Percentiles rank a stretch among this genome's conserved stretches.
Conservation (phyloP, 2,113 vertebrate genomes). For the Hippocampus barbouri region DNA sequence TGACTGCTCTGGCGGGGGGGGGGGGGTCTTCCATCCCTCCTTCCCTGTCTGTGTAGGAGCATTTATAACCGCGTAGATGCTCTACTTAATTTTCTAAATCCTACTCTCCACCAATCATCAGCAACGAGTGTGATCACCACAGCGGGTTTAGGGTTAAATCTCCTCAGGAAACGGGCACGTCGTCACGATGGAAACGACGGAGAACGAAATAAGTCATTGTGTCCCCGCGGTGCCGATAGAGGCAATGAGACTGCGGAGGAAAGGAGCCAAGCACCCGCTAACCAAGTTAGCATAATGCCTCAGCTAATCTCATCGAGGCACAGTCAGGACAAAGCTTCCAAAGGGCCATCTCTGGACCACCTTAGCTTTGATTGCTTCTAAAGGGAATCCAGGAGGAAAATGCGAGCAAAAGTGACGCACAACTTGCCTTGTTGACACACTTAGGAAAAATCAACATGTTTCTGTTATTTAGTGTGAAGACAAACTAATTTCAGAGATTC, state of each 20-base stretch:
- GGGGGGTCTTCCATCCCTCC: not conserved
- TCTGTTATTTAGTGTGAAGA: too few relatives aligned
- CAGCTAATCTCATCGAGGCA: conserved; percentile 16
- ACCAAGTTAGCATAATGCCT: conserved; percentile 33
- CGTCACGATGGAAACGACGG: conserved; percentile 47
- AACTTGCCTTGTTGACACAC: too few relatives aligned
- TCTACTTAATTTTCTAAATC: conserved; percentile 12
- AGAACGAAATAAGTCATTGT: conserved; percentile 39
- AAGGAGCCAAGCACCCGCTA: conserved; percentile 10
- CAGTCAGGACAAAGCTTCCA: not conserved
- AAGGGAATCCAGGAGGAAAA: not conserved
- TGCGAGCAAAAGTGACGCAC: too few relatives aligned
- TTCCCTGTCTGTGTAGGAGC: not conserved
- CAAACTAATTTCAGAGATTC: too few relatives aligned
- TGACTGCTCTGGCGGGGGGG: not conserved
- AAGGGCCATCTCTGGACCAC: not conserved
- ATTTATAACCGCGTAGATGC: conserved; percentile 1
- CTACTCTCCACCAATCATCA: not conserved
- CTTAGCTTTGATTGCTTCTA: not conserved
- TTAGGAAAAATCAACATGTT: too few relatives aligned
- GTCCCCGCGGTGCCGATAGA: conserved; percentile 24
- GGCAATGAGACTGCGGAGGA: conserved; percentile 45
- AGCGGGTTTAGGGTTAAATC: conserved; percentile 5
- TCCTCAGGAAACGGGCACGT: conserved; percentile 20
- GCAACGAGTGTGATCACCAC: not conserved